These are phyloP conservation scores for Salpingus planirostris DNA, from an alignment of 2,888 invertebrate genomes.

Conservation along the genomic window DNA sequence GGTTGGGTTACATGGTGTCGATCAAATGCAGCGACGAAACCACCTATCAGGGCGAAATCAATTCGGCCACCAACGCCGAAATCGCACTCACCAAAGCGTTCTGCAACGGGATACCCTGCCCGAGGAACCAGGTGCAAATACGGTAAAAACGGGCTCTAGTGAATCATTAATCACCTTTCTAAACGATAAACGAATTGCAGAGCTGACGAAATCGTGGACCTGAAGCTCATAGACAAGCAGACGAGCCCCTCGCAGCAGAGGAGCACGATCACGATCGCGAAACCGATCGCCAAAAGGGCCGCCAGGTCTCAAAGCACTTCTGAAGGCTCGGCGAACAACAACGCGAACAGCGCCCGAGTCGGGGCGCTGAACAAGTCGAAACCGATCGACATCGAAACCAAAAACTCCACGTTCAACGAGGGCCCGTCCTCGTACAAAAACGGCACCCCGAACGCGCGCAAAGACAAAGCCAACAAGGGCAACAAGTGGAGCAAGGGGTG, in stretches of 20 bases:
- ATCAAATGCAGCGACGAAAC: conserved; percentile 69
- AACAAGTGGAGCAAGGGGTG: conserved; percentile 43
- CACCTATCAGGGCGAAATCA: conserved; percentile 74
- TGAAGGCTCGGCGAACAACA: conserved; percentile 39
- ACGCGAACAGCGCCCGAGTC: conserved; percentile 24
- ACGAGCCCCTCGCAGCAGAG: conserved; percentile 35
- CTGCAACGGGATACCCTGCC: conserved; percentile 65
- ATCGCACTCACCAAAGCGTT: conserved; percentile 74
- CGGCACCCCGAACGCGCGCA: conserved; percentile 46
- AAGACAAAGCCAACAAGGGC: conserved; percentile 46
- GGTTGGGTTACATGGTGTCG: conserved; percentile 75
- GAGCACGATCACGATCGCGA: conserved; percentile 46
- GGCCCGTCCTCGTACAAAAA: conserved; percentile 33
- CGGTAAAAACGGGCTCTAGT: conserved; percentile 43
- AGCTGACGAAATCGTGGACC: conserved; percentile 63
- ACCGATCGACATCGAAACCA: conserved; percentile 36
- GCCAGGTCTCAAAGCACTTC: conserved; percentile 41
- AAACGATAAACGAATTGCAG: conserved; percentile 39
- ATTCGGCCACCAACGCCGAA: conserved; percentile 58
- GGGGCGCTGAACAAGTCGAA: conserved; percentile 34
- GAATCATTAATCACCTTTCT: no score
- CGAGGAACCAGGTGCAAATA: conserved; percentile 48
- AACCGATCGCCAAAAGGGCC: conserved; percentile 47
- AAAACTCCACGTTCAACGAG: conserved; percentile 23
- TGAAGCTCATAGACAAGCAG: conserved; percentile 64